Evolutionary conservation across 2,888 invertebrate species (phyloP), one percentile per base, ranked within the genome.

Genomic region (Graphium colonna): DNA sequence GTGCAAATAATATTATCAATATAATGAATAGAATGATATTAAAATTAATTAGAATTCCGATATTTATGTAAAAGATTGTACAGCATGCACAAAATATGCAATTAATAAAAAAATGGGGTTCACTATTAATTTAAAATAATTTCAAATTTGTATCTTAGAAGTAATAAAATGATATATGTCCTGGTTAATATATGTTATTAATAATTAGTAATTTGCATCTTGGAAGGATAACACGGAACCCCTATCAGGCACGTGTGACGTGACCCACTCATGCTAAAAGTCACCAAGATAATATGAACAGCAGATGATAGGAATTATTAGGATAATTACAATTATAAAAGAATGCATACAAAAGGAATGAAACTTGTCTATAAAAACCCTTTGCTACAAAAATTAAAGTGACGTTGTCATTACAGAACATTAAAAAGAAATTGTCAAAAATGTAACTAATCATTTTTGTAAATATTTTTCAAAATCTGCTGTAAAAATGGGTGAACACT

Each of bases 221-320:
- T 31, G 8, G 31, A 31, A 31, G 31, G 8, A 9, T 31, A 5
- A 31, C 3, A 31, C 10, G 31, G 8, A 28, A 9, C 39, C n/a
- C 33, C 26, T 52, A 52, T 52, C 52, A 26, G 52, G 28, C 52
- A 53, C 48, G 52, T 53, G 48, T 31, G n/a, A 36, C 10, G 12
- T 52, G 43, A 53, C 52, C 48, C 52, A 13, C 39, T 48, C 21
- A 47, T 47, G 36, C 43, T 38, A 43, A 52, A 38, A 43, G 38
- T 48, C 52, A 47, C 21, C 10, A 18, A 48, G 42, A 48, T 48
- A 43, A 50, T 12, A 38, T 36, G 12, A 36, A n/a, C 21, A 33
- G n/a, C 42, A 7, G 17, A 51, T 38, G 38, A 38, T 21, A 40
- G 9, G 43, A 48, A 39, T 38, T 43, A n/a, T 43, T 43, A 8